Evolutionary conservation across 1,140 invertebrate species (phyloP), one percentile per base, ranked within the genome.

Genomic region (Notospermus geniculatus): DNA sequence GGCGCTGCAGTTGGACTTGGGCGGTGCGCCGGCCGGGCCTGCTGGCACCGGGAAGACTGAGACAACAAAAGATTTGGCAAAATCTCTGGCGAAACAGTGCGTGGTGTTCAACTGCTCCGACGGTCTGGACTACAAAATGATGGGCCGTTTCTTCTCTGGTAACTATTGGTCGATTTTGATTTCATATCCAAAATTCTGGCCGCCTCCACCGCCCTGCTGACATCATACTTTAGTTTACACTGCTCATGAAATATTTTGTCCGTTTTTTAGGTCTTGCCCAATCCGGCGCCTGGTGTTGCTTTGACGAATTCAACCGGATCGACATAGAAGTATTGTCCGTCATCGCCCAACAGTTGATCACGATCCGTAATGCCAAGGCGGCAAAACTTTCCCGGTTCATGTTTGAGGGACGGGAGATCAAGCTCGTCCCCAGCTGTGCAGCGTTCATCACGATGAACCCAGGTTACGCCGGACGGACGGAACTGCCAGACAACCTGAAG

Each of bases 81-180:
- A 93, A 80, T 86, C 90, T 0, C 74, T 93, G 45, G 91, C 91
- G 1, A 90, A 92, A 64, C 91, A 92, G 67, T 93, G 91, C 74
- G 90, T 95, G 0, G 91, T 95, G 0, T 94, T 95, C 72, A 93
- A 93, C 76, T 94, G 92, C 72, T 93, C 91, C 0, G 91, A 93
- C 80, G 91, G 90, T 1, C 80, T 93, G 1, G 91, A 93, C 72
- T 93, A 90, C 71, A 92, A 90, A 82, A 92, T 92, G 89, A 93
- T 93, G 91, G 90, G 91, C 0, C 64, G 78, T 59, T 94, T 93
- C 73, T 93, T 93, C 76, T 89, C 90, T 7, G 90, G 69, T 50
- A 36, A 36, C 5, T 36, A 7, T 36, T 36, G 4, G 4, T 36
- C 32, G 4, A 7, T 36, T 36, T 36, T 36, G 4, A 7, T 36